Evolutionary conservation across 2,888 invertebrate genomes (phyloP).

Genomic region (Cephalotes varians): DNA sequence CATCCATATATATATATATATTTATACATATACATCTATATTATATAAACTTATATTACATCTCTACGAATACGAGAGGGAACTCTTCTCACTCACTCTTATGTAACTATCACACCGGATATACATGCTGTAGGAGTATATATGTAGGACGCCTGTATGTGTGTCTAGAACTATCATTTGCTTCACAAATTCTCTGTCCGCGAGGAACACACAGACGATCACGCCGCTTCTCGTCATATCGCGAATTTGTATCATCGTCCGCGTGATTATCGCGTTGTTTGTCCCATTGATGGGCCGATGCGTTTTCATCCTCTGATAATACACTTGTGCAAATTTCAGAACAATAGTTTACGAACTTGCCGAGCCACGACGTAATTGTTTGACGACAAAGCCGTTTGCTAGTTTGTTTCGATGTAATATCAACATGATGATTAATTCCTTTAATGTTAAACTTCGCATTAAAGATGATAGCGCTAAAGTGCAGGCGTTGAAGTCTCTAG

Average conservation of each 20-base stretch:
- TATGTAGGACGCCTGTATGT: conserved; percentile 70
- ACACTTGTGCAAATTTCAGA: conserved; percentile 20
- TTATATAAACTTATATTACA: conserved; percentile 60
- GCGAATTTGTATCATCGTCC: conserved; percentile 8
- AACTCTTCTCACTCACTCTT: conserved; percentile 58
- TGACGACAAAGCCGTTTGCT: not conserved
- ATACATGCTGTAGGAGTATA: conserved; percentile 58
- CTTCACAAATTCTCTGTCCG: conserved; percentile 70
- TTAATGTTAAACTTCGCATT: not conserved
- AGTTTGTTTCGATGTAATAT: conserved; percentile 7
- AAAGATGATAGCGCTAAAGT: not conserved
- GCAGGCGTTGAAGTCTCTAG: conserved; percentile 1
- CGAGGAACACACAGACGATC: conserved; percentile 38
- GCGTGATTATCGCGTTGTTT: not conserved
- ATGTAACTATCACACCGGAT: conserved; percentile 59
- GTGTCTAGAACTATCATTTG: conserved; percentile 57
- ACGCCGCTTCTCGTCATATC: conserved; percentile 48
- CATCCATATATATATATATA: conserved; percentile 68
- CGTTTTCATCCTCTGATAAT: conserved; percentile 40
- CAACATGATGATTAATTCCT: not conserved
- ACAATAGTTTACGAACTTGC: conserved; percentile 10
- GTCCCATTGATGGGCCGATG: not conserved
- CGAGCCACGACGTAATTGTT: not conserved
- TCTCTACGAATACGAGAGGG: conserved; percentile 58
- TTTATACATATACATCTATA: conserved; percentile 64